Percentiles rank a stretch among this genome's conserved stretches.
phyloP scores from a whole-genome alignment of 2,113 vertebrate genomes.

The Solenodon paradoxus region DNA sequence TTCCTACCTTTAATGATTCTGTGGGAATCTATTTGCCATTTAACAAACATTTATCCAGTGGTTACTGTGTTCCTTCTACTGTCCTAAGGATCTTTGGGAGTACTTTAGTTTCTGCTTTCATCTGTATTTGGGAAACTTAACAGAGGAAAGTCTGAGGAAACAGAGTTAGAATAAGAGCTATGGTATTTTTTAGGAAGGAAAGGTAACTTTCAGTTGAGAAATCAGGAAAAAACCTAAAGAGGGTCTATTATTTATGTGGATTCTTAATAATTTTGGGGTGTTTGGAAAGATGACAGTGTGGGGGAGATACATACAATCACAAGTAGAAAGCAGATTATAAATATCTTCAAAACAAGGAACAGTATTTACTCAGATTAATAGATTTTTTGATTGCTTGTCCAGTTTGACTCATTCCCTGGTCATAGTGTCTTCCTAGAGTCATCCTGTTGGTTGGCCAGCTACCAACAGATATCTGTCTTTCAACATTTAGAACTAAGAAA shows the following conservation, averaged over 20 bases:
- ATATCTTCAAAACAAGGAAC: neutral
- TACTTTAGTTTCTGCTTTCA: neutral
- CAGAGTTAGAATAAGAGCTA: neutral
- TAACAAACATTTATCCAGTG: neutral
- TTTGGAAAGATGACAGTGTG: neutral
- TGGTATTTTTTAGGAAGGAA: neutral
- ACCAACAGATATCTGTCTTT: neutral
- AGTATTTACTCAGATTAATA: neutral
- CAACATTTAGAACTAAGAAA: neutral
- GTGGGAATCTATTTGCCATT: neutral
- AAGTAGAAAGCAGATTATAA: neutral
- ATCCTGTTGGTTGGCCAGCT: neutral
- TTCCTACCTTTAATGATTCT: neutral
- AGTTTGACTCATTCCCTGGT: neutral
- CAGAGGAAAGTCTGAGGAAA: neutral
- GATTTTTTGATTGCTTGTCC: neutral
- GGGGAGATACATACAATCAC: neutral
- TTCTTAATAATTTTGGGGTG: neutral
- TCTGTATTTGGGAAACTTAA: slow-evolving; percentile 49
- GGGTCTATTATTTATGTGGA: neutral
- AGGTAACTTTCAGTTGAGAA: neutral
- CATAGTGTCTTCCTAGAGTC: neutral
- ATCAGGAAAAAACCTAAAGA: neutral
- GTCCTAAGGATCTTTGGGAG: neutral
- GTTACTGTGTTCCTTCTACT: neutral